Conservation (phyloP, 2,113 vertebrate species). For the Eleginops maclovinus region DNA sequence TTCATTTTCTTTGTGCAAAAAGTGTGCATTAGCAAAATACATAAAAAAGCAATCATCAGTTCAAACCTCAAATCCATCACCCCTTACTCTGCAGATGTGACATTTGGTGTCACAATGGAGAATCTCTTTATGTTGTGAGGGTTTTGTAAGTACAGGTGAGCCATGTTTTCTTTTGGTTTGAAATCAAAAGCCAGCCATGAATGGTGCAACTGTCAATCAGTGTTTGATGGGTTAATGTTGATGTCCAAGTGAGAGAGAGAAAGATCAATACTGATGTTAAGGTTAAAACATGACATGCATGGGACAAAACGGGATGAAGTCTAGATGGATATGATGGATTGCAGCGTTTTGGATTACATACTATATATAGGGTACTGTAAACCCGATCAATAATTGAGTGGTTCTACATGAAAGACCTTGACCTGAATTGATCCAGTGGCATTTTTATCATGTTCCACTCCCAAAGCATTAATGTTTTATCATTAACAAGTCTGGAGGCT, state of each 20-base stretch:
- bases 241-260: neutral
- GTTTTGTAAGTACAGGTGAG: neutral
- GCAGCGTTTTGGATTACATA: constrained; percentile 44
- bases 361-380: constrained; percentile 3
- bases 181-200: neutral
- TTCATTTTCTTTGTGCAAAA: neutral
- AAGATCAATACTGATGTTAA: neutral
- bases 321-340: constrained; percentile 24
- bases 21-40: neutral
- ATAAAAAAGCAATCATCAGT: too few species aligned
- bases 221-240: neutral
- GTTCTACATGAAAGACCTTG: constrained; percentile 55
- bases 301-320: constrained; percentile 30
- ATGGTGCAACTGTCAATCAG: neutral
- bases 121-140: neutral
- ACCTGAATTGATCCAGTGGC: constrained; percentile 52
- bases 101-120: neutral
- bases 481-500: neutral
- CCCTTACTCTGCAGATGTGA: neutral
- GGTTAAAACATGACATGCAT: constrained; percentile 18
- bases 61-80: neutral
- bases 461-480: constrained; percentile 32
- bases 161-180: neutral
- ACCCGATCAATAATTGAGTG: constrained; percentile 59
- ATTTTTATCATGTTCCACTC: constrained; percentile 38